Percentiles rank a stretch among this genome's conserved stretches.
These are phyloP conservation scores for Caenorhabditis sulstoni DNA, from an alignment of 2,888 invertebrate species.

Conservation along the genomic window DNA sequence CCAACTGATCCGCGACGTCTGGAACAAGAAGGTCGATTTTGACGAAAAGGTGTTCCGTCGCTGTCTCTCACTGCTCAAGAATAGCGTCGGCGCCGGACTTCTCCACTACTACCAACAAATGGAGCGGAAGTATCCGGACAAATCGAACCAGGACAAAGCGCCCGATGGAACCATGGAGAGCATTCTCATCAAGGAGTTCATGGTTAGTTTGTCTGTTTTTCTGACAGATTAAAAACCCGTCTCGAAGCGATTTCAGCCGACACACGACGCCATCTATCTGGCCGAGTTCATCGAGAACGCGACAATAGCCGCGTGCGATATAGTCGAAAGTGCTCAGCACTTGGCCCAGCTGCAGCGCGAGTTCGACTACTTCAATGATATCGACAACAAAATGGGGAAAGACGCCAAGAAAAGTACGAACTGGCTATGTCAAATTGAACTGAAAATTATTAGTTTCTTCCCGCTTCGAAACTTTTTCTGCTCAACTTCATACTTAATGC, in stretches of 20 bases:
- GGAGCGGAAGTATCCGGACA: not conserved
- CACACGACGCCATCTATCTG: constrained; percentile 8
- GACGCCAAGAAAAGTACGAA: constrained; percentile 5
- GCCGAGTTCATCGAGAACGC: constrained; percentile 23
- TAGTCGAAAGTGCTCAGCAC: constrained; percentile 37
- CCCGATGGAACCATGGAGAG: not conserved
- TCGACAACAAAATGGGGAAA: not conserved
- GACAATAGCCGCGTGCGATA: constrained; percentile 27
- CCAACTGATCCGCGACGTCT: constrained; percentile 28
- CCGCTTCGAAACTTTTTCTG: too few species aligned
- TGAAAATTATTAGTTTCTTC: too few species aligned
- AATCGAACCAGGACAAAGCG: not conserved
- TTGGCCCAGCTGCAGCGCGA: constrained; percentile 14
- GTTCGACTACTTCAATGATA: constrained; percentile 24
- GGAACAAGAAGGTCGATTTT: constrained; percentile 4
- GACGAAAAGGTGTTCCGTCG: constrained; percentile 19
- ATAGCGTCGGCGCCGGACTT: constrained; percentile 16
- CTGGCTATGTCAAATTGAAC: too few species aligned
- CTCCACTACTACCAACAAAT: constrained; percentile 8
- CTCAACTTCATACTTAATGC: too few species aligned
- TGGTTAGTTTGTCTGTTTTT: too few species aligned
- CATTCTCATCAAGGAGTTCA: not conserved
- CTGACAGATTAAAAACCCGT: too few species aligned
- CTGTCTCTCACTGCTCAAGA: constrained; percentile 9
- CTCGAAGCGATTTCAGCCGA: not conserved